A percentile compares a stretch with the other conserved stretches of the same genome.
phyloP scores from a whole-genome alignment of 2,888 invertebrate species.

The Periphyllus acericola region DNA sequence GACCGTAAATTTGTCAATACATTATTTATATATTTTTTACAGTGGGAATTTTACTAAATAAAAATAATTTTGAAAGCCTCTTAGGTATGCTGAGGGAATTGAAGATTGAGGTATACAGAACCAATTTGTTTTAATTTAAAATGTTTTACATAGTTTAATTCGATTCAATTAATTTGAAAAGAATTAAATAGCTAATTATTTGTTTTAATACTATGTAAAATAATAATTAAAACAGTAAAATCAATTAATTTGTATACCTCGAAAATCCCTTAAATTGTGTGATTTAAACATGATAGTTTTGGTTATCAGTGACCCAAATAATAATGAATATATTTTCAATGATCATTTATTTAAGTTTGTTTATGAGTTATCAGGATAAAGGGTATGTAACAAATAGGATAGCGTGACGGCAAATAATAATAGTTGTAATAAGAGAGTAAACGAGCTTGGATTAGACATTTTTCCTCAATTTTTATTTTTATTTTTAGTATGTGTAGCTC shows the following conservation, averaged over 20 bases:
- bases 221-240: not conserved
- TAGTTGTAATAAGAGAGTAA: constrained; percentile 34
- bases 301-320: constrained; percentile 22
- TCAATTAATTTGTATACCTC: not conserved
- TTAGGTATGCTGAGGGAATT: not conserved
- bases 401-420: constrained; percentile 55
- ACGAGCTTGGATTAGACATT: constrained; percentile 26
- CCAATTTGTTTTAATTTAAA: not conserved
- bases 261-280: not conserved
- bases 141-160: not conserved
- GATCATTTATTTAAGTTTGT: constrained; percentile 19
- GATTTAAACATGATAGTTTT: not conserved
- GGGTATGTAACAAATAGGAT: constrained; percentile 43
- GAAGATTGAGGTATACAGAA: no score
- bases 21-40: not conserved
- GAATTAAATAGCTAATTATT: not conserved
- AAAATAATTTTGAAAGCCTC: not conserved
- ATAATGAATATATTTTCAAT: constrained; percentile 23
- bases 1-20: not conserved
- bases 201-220: not conserved
- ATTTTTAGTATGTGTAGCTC: constrained; percentile 21
- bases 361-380: not conserved
- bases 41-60: not conserved
- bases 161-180: not conserved
- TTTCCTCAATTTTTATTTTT: constrained; percentile 23